Conservation (phyloP, 53 echinoderm and acorn worm species). For the Luidia sarsii region DNA sequence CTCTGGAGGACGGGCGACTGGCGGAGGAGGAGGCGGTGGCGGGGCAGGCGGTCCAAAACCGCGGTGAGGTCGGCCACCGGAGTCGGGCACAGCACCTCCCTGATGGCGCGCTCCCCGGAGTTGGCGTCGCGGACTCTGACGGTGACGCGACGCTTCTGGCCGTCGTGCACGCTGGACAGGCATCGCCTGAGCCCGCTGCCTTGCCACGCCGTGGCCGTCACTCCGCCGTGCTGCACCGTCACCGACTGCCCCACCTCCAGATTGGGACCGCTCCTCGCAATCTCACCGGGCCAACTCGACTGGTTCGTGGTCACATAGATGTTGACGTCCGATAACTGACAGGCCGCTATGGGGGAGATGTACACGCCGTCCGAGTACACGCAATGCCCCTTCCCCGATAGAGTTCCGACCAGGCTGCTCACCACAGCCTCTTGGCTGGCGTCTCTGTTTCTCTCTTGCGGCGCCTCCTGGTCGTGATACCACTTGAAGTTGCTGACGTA, state of each 20-base stretch:
- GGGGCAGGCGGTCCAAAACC: not conserved
- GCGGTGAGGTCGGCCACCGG: constrained; percentile 14
- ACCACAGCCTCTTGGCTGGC: constrained; percentile 12
- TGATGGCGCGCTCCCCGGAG: constrained; percentile 10
- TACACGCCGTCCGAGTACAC: constrained; percentile 42
- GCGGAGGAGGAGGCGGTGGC: constrained; percentile 22
- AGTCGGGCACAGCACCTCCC: constrained; percentile 6
- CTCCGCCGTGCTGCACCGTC: constrained; percentile 23
- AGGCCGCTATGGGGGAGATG: constrained; percentile 38
- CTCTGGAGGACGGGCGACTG: constrained; percentile 6
- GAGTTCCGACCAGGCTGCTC: constrained; percentile 6
- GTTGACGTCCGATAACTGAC: not conserved
- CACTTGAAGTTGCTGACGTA: constrained; percentile 42
- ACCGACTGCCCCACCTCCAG: constrained; percentile 3
- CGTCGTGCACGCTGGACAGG: constrained; percentile 35
- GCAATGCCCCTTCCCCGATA: constrained; percentile 17
- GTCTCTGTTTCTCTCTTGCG: not conserved
- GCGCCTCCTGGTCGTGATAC: constrained; percentile 5
- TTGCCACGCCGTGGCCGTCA: constrained; percentile 41
- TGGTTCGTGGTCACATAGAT: constrained; percentile 38
- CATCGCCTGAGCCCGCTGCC: constrained; percentile 21
- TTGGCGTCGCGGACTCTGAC: constrained; percentile 8
- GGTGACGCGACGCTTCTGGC: constrained; percentile 4
- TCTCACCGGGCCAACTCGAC: constrained; percentile 34
- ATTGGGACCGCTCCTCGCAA: not conserved